Evolutionary conservation across 2,888 invertebrate species (phyloP).

Genomic region (Caenorhabditis japonica): DNA sequence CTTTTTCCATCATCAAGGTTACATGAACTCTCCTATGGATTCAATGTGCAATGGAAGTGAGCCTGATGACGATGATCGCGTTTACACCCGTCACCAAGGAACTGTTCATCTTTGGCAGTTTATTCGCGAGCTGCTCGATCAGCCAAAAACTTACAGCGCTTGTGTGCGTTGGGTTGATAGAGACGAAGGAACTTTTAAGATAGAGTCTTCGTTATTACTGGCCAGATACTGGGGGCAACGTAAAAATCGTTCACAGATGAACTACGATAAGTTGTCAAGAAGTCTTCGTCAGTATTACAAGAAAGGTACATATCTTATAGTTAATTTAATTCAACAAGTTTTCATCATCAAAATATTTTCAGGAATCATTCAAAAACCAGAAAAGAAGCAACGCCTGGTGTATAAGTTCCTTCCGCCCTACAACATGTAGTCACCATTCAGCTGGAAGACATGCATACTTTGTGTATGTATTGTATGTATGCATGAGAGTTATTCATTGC

Average conservation of each 20-base stretch:
- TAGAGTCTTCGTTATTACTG: constrained; percentile 96
- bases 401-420: constrained; percentile 86
- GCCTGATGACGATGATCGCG: constrained; percentile 53
- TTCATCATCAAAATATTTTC: constrained; percentile 1
- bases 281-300: constrained; percentile 99
- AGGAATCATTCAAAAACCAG: constrained; percentile 90
- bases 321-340: constrained; percentile 92
- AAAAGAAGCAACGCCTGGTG: constrained; percentile 95
- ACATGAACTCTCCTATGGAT: constrained; percentile 38
- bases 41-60: constrained; percentile 43
- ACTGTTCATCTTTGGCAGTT: constrained; percentile 98
- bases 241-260: constrained; percentile 98
- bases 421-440: constrained; percentile 65
- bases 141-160: constrained; percentile 89
- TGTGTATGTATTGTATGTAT: constrained; percentile 16
- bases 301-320: constrained; percentile 82
- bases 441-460: constrained; percentile 29
- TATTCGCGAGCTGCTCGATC: constrained; percentile 91
- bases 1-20: constrained; percentile 38
- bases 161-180: constrained; percentile 98
- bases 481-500: constrained; percentile 10
- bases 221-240: constrained; percentile 97
- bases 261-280: constrained; percentile 97
- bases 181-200: constrained; percentile 92
- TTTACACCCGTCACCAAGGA: constrained; percentile 62